Base-by-base conservation (phyloP, 2,888 invertebrate species). In the Hyles lineata region DNA sequence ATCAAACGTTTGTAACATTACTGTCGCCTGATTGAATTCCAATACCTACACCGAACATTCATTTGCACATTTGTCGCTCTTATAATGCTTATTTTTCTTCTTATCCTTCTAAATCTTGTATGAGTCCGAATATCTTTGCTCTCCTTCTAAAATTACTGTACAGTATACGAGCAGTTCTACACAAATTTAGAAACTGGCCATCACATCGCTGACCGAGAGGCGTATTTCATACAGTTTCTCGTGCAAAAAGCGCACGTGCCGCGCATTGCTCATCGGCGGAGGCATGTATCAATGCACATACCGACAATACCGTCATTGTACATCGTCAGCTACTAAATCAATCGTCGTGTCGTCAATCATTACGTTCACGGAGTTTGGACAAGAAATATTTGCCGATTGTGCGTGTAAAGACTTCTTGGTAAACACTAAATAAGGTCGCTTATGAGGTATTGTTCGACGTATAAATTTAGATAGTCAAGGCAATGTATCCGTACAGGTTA, bases 221-320 rank as follows among this genome's bases (percentile, higher is more conserved):
- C 67, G 67, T 50, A 67, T 67, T 67, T 67, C 67, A 67, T 67
- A 35, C 43, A 50, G 67, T 67, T 67, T 67, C 43, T 23, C 67
- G 67, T 11, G 67, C 50, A 67, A 67, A 50, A 67, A 50, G 23
- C 9, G 67, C 50, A 23, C 8, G 17, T 35, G 19, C 62, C 67
- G 50, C 67, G 50, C 43, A 67, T 67, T 67, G 50, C 67, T 67
- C 50, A 17, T 63, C 23, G 21, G 23, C 15, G 43, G 17, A 67
- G 43, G 43, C 23, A 67, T 63, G 55, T 55, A 43, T 63, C 63
- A 8, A 67, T 50, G 67, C 50, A 67, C 67, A 67, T 67, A 43
- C 67, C 67, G 67, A 67, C 23, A 63, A 63, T 23, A 11, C 43
- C 8, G 43, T 50, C 23, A 55, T 55, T 55, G 21, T 23, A 67